A percentile compares a stretch with the other conserved stretches of the same genome.
Conservation (phyloP, 2,888 invertebrate genomes). For the Graphium colonna region DNA sequence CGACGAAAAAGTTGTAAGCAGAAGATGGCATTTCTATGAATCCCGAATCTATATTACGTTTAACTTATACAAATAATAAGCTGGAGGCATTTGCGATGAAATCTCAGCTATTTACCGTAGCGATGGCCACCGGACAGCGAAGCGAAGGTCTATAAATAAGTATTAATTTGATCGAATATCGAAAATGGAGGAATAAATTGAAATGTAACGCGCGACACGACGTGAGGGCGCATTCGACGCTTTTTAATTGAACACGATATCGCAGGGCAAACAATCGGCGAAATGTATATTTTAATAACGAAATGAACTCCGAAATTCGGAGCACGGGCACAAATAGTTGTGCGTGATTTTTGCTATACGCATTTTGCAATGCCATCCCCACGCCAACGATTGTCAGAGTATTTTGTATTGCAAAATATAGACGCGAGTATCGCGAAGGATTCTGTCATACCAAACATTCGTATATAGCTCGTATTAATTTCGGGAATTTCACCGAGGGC, state of each 20-base stretch:
- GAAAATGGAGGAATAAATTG: slow-evolving; percentile 18
- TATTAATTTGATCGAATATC: slow-evolving; percentile 20
- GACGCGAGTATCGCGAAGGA: neutral
- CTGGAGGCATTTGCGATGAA: neutral
- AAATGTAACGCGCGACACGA: slow-evolving; percentile 15
- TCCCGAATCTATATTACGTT: too few relatives aligned
- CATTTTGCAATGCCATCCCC: neutral
- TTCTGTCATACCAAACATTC: neutral
- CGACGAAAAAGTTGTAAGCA: too few relatives aligned
- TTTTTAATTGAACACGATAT: slow-evolving; percentile 32
- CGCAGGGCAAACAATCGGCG: slow-evolving; percentile 25
- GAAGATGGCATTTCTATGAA: too few relatives aligned
- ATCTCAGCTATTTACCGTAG: slow-evolving; percentile 1
- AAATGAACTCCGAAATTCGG: slow-evolving; percentile 25
- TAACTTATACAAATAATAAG: neutral
- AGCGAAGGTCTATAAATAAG: slow-evolving; percentile 17
- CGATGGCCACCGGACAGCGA: neutral
- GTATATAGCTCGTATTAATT: slow-evolving; percentile 3
- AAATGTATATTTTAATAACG: slow-evolving; percentile 33
- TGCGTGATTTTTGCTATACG: neutral
- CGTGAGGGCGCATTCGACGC: slow-evolving; percentile 15
- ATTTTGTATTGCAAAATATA: slow-evolving; percentile 1
- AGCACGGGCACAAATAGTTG: neutral
- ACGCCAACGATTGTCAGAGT: neutral
- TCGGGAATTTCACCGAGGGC: neutral